Evolutionary conservation across 2,888 invertebrate genomes (phyloP).

Genomic region (Sabellastarte sp.): DNA sequence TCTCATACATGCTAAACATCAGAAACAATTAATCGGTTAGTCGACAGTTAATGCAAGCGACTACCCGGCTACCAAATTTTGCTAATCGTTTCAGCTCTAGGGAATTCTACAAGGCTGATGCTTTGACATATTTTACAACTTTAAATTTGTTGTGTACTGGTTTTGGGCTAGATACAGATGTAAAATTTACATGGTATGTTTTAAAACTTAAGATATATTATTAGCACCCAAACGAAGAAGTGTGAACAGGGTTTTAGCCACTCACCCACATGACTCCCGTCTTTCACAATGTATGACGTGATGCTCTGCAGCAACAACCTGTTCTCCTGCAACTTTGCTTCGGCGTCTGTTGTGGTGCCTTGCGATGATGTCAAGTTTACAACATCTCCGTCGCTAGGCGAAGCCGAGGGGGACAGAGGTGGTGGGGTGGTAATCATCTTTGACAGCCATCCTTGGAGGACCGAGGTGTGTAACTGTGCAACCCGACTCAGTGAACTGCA

Average conservation of each 20-base stretch:
- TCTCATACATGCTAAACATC: no score
- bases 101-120: no score
- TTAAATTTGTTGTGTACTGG: no score
- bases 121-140: no score
- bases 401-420: no score
- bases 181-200: background rate
- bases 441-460: conserved; percentile 64
- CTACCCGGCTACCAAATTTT: no score
- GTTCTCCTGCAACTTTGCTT: conserved; percentile 68
- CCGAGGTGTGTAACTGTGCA: conserved; percentile 67
- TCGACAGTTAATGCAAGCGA: no score
- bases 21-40: no score
- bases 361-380: no score
- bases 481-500: conserved; percentile 71
- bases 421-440: conserved; percentile 45
- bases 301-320: conserved; percentile 71
- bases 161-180: no score
- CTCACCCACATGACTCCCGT: conserved; percentile 63
- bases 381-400: background rate
- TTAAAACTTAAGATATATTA: background rate
- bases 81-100: no score
- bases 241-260: background rate
- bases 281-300: conserved; percentile 73
- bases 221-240: background rate
- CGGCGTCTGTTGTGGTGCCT: conserved; percentile 30